Evolutionary conservation across 2,888 invertebrate species (phyloP), one percentile per base, ranked within the genome.

Genomic region (Drosophila rubida): DNA sequence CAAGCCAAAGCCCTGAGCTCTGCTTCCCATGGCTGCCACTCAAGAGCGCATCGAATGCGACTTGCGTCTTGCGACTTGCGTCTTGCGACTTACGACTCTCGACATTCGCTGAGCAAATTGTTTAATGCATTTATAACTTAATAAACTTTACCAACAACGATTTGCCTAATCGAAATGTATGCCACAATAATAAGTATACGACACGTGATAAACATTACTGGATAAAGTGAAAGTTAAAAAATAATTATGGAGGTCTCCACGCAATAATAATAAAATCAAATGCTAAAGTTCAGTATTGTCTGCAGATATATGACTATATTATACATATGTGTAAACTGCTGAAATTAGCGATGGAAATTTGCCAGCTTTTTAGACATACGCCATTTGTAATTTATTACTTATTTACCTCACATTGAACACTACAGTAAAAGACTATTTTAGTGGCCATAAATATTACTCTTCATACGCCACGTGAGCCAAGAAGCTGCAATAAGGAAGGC

Each of bases 1-100:
- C 2, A 27, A 27, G 27, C n/a, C 59, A 61, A 60, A 80, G 58
- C 78, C 78, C 73, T 63, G 54, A 68, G 64, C 57, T 60, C n/a
- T 1, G 58, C 73, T 88, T 82, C 81, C 81, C 81, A 82, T 80
- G 87, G 64, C 74, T 83, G 71, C 57, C 45, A 83, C 41, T 58
- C 50, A 62, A 54, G 37, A 45, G 41, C 49, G 4, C 1, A 16
- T 19, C 8, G 27, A 32, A 54, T 22, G 32, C n/a, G 27, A 50
- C 19, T 49, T 27, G 39, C 58, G 41, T 39, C 25, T 25, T 25
- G 25, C 45, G 44, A 45, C 37, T 39, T 41, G 19, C 51, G 49
- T 27, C 63, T 64, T 44, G 64, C 65, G 57, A 48, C 25, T 25
- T 6, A 2, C 45, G 44, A 45, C 37, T 27, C 41, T 41, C 51